phyloP scores from a whole-genome alignment of 2,888 invertebrate species.

The Phengaris alcon region DNA sequence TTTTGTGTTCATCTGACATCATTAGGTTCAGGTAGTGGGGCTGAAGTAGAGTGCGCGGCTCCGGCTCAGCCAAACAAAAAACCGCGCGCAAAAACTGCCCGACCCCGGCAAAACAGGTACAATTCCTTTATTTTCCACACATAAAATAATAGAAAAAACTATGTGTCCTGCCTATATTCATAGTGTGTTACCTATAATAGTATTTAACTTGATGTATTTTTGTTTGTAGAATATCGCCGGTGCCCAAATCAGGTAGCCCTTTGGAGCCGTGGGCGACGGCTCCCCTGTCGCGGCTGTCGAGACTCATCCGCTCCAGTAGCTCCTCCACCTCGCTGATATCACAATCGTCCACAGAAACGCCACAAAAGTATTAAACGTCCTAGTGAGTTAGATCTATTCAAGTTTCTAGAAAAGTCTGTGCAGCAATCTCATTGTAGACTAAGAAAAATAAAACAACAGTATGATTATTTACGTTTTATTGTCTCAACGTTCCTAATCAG shows the following conservation, averaged over 20 bases:
- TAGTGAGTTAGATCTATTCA: not conserved
- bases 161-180: too few species aligned
- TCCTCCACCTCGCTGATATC: constrained; percentile 60
- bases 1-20: not conserved
- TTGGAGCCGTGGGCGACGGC: constrained; percentile 73
- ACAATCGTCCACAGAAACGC: constrained; percentile 46
- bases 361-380: constrained; percentile 34
- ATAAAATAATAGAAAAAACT: too few species aligned
- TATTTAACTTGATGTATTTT: not conserved
- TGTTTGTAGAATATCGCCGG: constrained; percentile 58
- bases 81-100: constrained; percentile 62
- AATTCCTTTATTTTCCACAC: too few species aligned
- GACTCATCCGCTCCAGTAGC: constrained; percentile 58
- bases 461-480: constrained; percentile 44
- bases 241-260: constrained; percentile 57
- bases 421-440: constrained; percentile 36
- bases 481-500: constrained; percentile 28
- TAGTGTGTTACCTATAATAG: too few species aligned
- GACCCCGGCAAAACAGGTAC: constrained; percentile 60
- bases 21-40: constrained; percentile 62
- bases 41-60: constrained; percentile 61
- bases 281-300: constrained; percentile 60
- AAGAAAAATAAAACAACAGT: constrained; percentile 45
- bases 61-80: constrained; percentile 46
- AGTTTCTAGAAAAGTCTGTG: constrained; percentile 1